These are phyloP conservation scores for Ormyrus nitidulus DNA, from an alignment of 2,888 invertebrate genomes.

Conservation along the genomic window DNA sequence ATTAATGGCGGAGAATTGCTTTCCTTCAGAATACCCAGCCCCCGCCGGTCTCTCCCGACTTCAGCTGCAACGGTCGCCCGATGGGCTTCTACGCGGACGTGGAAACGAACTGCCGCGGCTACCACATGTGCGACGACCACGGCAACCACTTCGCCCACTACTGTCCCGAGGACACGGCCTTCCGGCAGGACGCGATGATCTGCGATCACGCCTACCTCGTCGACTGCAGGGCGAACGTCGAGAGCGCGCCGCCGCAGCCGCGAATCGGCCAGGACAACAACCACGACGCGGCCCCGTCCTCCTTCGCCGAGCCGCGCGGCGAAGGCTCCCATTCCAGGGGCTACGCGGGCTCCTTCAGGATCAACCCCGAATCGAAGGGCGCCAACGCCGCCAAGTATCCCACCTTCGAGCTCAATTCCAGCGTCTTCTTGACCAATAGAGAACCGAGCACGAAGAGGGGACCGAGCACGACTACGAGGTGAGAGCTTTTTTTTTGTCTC, in stretches of 20 bases:
- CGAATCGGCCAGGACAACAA: slow-evolving; percentile 15
- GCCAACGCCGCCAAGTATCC: slow-evolving; percentile 53
- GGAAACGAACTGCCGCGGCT: slow-evolving; percentile 66
- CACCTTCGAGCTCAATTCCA: slow-evolving; percentile 60
- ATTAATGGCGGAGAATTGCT: no score
- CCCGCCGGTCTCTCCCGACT: slow-evolving; percentile 62
- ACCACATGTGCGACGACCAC: slow-evolving; percentile 71
- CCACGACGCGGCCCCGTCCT: slow-evolving; percentile 30
- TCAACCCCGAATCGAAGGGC: slow-evolving; percentile 48
- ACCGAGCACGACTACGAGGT: not conserved
- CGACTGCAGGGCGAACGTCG: slow-evolving; percentile 60
- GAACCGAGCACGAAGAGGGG: not conserved
- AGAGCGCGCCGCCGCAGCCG: not conserved
- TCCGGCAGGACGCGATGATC: slow-evolving; percentile 70
- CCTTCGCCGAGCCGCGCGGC: slow-evolving; percentile 45
- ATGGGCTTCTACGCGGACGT: slow-evolving; percentile 70
- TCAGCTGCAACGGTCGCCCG: slow-evolving; percentile 65
- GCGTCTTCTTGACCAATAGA: slow-evolving; percentile 57
- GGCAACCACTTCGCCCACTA: slow-evolving; percentile 70
- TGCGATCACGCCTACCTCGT: slow-evolving; percentile 71
- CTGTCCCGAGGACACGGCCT: slow-evolving; percentile 70
- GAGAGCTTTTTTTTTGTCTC: not conserved
- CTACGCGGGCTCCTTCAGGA: slow-evolving; percentile 54
- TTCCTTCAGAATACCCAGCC: slow-evolving; percentile 65
- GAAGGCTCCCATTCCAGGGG: slow-evolving; percentile 48